Base-by-base conservation (phyloP, 2,888 invertebrate genomes). In the Xiphydria camelus region DNA sequence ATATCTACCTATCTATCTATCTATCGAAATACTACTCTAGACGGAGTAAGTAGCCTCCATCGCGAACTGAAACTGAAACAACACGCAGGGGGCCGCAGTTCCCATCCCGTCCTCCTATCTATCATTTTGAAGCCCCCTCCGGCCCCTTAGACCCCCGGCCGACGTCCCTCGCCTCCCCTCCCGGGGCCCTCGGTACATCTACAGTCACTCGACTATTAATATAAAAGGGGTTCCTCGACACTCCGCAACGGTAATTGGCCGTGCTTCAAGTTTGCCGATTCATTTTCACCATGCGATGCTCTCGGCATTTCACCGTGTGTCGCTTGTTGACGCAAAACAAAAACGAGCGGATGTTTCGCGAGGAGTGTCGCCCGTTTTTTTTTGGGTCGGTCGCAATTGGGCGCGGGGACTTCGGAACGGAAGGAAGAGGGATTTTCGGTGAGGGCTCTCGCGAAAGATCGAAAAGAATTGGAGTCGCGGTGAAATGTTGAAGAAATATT, bases 201-300 rank as follows among this genome's bases (percentile, higher is more conserved):
- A 64, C 64, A 66, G 64, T 67, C 64, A 62, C 68, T 67, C 63
- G 67, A 69, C 73, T 72, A 73, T 74, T 74, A 73, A 74, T 72
- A 71, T 71, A 70, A 70, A 73, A 70, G 64, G 64, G 72, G 70
- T 70, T 71, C 73, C 70, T 70, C 73, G 71, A 69, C 71, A 71
- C 73, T 73, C 59, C 53, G 64, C 63, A 59, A 59, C 62, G 66
- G 70, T 68, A 73, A 70, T 72, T 70, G 67, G 61, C 55, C 61
- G 53, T 57, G 58, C 57, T 65, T 55, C 63, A 62, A 59, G 59
- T 67, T 65, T 65, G 62, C 63, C 57, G 65, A 65, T 68, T 64
- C 61, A 58, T 61, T 57, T 70, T 65, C 59, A 33, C 45, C 26
- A n/a, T n/a, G n/a, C n/a, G n/a, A n/a, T n/a, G n/a, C n/a, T n/a